Conservation (phyloP, 2,888 invertebrate genomes). For the Sussaba pulchella region DNA sequence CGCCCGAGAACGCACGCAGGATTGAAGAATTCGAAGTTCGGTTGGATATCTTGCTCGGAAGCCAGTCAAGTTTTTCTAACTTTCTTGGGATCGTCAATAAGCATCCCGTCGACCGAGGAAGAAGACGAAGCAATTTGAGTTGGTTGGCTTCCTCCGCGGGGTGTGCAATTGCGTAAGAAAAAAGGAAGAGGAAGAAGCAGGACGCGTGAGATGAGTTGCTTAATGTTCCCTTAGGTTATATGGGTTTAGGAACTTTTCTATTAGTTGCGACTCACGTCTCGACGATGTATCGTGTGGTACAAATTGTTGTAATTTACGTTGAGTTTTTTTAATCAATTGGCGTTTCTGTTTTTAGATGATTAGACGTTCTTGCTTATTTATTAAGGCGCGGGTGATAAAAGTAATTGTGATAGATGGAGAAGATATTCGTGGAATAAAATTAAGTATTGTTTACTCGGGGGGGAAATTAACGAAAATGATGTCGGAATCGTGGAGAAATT, state of each 20-base stretch:
- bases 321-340: too few species aligned
- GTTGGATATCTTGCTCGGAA: too few species aligned
- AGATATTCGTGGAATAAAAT: too few species aligned
- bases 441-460: too few species aligned
- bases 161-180: constrained; percentile 25
- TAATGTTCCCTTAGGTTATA: constrained; percentile 8
- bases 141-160: constrained; percentile 44
- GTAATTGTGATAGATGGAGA: too few species aligned
- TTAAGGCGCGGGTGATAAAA: too few species aligned
- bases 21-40: too few species aligned
- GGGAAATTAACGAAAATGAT: neutral
- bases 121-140: constrained; percentile 31
- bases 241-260: constrained; percentile 15
- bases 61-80: neutral
- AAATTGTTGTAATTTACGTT: too few species aligned
- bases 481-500: neutral
- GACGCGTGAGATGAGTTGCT: constrained; percentile 2
- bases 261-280: neutral
- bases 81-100: constrained; percentile 3
- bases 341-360: too few species aligned
- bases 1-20: neutral
- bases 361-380: too few species aligned
- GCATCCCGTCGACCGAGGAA: neutral
- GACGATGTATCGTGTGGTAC: too few species aligned
- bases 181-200: constrained; percentile 23